phyloP scores from a whole-genome alignment of 2,113 vertebrate species.

The Lamprotornis superbus region DNA sequence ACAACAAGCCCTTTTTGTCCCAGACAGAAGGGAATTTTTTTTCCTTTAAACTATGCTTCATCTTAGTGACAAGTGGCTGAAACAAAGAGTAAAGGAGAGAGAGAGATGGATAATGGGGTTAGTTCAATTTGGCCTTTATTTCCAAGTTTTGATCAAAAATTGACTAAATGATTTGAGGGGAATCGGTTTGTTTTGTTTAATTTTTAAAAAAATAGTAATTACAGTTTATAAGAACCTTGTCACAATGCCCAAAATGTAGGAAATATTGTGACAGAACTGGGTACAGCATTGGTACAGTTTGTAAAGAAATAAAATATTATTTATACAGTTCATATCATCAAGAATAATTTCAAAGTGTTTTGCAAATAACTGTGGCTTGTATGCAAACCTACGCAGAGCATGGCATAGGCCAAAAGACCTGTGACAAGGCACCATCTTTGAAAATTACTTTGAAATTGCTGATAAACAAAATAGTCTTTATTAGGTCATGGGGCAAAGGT shows the following conservation, averaged over 20 bases:
- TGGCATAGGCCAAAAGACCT: background rate
- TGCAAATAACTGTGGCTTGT: background rate
- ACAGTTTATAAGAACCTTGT: background rate
- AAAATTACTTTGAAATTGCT: background rate
- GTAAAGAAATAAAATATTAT: background rate
- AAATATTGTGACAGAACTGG: background rate
- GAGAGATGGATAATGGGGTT: background rate
- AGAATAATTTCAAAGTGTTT: background rate
- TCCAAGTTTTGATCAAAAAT: background rate
- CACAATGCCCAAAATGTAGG: background rate
- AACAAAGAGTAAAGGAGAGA: background rate
- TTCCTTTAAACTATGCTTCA: background rate
- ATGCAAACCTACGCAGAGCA: background rate
- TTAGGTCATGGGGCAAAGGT: background rate
- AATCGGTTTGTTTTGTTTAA: background rate
- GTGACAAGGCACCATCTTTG: background rate
- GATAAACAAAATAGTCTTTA: background rate
- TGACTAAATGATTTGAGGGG: background rate
- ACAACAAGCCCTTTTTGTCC: background rate
- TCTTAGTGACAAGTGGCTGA: background rate
- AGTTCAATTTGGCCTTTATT: background rate
- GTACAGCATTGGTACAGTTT: background rate
- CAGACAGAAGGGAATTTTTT: background rate
- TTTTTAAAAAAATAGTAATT: background rate
- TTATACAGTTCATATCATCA: background rate